Evolutionary conservation across 2,797 vertebrate species (phyloP), one percentile per base, ranked within the genome.

Genomic region (Halcyon badia): DNA sequence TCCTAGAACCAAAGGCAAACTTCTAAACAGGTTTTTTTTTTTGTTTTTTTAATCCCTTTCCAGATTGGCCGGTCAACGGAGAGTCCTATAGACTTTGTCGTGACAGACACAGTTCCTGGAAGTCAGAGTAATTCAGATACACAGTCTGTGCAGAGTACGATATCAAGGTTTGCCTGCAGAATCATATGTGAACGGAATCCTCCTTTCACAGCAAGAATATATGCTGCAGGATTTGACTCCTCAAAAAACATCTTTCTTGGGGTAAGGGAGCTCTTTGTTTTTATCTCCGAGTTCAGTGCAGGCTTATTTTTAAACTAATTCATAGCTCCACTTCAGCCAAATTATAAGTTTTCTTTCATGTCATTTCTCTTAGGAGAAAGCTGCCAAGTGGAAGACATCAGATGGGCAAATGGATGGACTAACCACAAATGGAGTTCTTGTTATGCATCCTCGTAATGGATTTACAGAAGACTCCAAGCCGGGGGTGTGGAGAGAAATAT

Each of bases 211-310:
- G 99, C 99, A n/a, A 98, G 99, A 92, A 99, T 99, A 98, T 99
- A 99, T 30, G 99, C 99, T 26, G 99, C 99, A 9, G 99, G 99
- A 96, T 99, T 99, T 92, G 99, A 99, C 97, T 99, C 99, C 46
- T 99, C 99, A 69, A 99, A 99, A 98, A 99, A 99, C 98, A 99
- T 99, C 96, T 99, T 99, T 97, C 98, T 99, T 35, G 99, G 99
- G 99, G 99, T 99, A 98, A 99, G 98, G 64, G 28, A 68, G 44
- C 11, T 68, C 5, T 25, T 35, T 71, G 72, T 65, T 39, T 71
- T 77, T 65, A 39, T 13, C 14, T 33, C 6, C 2, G 1, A 61
- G 14, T 69, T 97, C 35, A 80, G 17, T 41, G 46, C 42, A 72
- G 13, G 3, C 56, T 92, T 93, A 46, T 61, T 80, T 83, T 95